Conservation (phyloP, 2,888 invertebrate genomes). For the Acanthosepion esculentum region DNA sequence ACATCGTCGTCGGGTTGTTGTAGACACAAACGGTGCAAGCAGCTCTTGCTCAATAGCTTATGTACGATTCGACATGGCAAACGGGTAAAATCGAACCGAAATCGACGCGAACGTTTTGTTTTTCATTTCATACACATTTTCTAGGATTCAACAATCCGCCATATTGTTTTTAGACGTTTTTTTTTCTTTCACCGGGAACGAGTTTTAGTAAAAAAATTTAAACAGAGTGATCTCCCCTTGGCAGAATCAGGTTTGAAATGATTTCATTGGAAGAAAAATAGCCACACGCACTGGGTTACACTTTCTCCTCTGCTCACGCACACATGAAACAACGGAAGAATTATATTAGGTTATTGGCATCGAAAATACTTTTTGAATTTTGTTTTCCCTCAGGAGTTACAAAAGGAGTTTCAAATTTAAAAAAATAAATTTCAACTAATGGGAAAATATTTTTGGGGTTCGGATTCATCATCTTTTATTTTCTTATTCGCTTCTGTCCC, state of each 20-base stretch:
- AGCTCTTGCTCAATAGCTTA: slow-evolving; percentile 42
- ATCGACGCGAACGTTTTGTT: slow-evolving; percentile 34
- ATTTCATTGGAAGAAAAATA: slow-evolving; percentile 44
- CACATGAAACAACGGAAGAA: not conserved
- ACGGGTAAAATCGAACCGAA: slow-evolving; percentile 41
- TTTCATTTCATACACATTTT: slow-evolving; percentile 39
- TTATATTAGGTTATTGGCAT: not conserved
- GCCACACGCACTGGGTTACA: not conserved
- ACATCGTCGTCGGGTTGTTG: slow-evolving; percentile 78
- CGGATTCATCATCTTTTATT: not conserved
- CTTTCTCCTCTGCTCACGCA: not conserved
- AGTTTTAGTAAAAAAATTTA: slow-evolving; percentile 36
- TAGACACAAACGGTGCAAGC: slow-evolving; percentile 39
- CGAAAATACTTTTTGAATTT: not conserved
- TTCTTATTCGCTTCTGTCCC: not conserved
- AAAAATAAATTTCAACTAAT: not conserved
- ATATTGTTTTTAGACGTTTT: slow-evolving; percentile 47
- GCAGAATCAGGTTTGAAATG: not conserved
- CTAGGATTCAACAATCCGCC: slow-evolving; percentile 46
- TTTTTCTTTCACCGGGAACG: slow-evolving; percentile 47
- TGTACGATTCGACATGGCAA: slow-evolving; percentile 38
- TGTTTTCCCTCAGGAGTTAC: not conserved
- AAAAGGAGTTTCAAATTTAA: not conserved
- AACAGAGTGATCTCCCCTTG: slow-evolving; percentile 39
- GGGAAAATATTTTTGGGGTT: not conserved